A percentile compares a stretch with the other conserved stretches of the same genome.
phyloP scores from a whole-genome alignment of 2,113 vertebrate genomes.

The Monarcha castaneiventris region DNA sequence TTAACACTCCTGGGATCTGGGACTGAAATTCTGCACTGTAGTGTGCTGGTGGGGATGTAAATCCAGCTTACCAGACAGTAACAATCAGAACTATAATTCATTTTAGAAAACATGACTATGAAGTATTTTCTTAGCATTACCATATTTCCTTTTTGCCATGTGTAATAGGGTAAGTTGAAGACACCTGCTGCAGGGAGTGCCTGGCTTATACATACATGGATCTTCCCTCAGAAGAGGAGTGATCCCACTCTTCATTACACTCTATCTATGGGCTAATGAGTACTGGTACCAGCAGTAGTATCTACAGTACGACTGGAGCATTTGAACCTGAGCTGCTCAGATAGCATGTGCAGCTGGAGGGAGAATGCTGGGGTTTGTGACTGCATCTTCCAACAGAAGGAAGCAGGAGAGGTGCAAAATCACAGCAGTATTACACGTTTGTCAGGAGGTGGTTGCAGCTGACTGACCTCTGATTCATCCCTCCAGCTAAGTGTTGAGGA shows the following conservation, averaged over 20 bases:
- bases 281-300: neutral
- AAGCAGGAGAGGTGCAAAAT: neutral
- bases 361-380: neutral
- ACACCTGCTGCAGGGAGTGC: neutral
- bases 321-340: neutral
- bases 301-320: neutral
- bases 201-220: neutral
- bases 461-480: neutral
- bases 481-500: neutral
- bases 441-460: neutral
- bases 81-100: neutral
- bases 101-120: neutral
- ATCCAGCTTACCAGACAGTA: neutral
- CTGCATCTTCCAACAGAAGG: neutral
- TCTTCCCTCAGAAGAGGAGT: neutral
- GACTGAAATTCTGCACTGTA: neutral
- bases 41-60: neutral
- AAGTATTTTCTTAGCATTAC: neutral
- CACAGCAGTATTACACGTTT: neutral
- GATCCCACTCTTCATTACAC: neutral
- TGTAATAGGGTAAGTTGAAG: neutral
- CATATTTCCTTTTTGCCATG: neutral
- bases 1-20: neutral
- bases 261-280: accelerated
- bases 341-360: neutral